phyloP scores from a whole-genome alignment of 2,888 invertebrate genomes.

The Schizotus pectinicornis region DNA sequence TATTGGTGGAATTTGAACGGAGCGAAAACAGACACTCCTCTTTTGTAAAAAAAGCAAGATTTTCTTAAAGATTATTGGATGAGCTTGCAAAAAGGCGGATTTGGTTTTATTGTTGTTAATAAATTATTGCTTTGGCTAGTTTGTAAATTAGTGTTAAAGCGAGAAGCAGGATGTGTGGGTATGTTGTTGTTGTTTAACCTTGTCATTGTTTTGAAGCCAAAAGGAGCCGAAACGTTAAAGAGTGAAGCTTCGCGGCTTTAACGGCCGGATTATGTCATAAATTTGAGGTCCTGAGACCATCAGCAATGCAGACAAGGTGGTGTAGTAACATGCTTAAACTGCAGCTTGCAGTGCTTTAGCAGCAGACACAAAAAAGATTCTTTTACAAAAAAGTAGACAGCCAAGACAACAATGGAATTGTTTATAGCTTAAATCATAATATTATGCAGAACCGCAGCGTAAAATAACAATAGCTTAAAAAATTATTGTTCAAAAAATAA shows the following conservation, averaged over 20 bases:
- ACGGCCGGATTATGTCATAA: conserved; percentile 1
- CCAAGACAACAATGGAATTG: no score
- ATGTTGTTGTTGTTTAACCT: conserved; percentile 36
- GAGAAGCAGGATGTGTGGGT: conserved; percentile 34
- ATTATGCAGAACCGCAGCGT: no score
- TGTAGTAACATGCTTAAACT: no score
- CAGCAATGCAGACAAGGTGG: no score
- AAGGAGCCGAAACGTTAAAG: conserved; percentile 3
- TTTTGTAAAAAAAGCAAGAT: conserved; percentile 21
- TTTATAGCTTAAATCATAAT: no score
- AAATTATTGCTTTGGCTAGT: conserved; percentile 11
- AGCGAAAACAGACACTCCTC: conserved; percentile 40
- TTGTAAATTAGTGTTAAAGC: conserved; percentile 13
- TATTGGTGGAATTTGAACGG: conserved; percentile 34
- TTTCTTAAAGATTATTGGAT: conserved; percentile 30
- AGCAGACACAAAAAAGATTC: no score
- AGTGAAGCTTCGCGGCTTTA: conserved; percentile 6
- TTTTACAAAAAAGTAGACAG: no score
- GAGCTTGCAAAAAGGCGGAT: conserved; percentile 32
- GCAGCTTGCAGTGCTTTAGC: no score
- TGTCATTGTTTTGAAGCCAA: conserved; percentile 20
- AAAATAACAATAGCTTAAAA: no score
- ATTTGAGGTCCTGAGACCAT: conserved; percentile 2
- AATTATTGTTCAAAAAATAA: no score
- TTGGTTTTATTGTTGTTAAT: conserved; percentile 12